A percentile compares a stretch with the other conserved stretches of the same genome.
Conservation (phyloP, 2,797 vertebrate species). For the Rhinatrema bivittatum region DNA sequence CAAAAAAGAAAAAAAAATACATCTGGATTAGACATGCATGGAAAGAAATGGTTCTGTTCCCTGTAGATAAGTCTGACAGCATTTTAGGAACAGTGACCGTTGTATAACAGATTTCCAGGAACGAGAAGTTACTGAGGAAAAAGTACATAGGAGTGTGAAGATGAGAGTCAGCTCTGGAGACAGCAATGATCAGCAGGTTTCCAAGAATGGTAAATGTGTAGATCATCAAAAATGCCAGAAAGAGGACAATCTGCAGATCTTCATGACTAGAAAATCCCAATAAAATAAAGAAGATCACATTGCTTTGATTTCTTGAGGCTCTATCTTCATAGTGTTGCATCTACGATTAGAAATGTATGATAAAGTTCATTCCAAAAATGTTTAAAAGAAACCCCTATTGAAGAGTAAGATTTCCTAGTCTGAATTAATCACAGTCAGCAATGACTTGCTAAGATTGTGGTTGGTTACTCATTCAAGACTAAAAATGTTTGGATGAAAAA, state of each 20-base stretch:
- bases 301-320: too few species aligned
- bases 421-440: too few species aligned
- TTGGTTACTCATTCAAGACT: too few species aligned
- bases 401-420: too few species aligned
- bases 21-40: slow-evolving; percentile 1
- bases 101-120: slow-evolving; percentile 10
- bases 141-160: slow-evolving; percentile 7
- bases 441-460: too few species aligned
- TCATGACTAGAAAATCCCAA: too few species aligned
- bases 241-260: slow-evolving; percentile 1
- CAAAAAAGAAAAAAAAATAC: slow-evolving; percentile 2
- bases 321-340: too few species aligned
- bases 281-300: too few species aligned
- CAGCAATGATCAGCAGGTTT: slow-evolving; percentile 7
- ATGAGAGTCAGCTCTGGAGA: slow-evolving; percentile 1
- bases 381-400: too few species aligned
- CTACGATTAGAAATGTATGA: too few species aligned
- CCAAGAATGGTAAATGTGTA: slow-evolving; percentile 4
- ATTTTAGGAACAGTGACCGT: slow-evolving; percentile 9
- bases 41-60: not conserved
- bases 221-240: not conserved
- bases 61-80: not conserved
- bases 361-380: too few species aligned
- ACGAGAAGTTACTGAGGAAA: slow-evolving; percentile 3
- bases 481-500: too few species aligned